Conservation (phyloP, 1,140 invertebrate species). For the Hermetia illucens region DNA sequence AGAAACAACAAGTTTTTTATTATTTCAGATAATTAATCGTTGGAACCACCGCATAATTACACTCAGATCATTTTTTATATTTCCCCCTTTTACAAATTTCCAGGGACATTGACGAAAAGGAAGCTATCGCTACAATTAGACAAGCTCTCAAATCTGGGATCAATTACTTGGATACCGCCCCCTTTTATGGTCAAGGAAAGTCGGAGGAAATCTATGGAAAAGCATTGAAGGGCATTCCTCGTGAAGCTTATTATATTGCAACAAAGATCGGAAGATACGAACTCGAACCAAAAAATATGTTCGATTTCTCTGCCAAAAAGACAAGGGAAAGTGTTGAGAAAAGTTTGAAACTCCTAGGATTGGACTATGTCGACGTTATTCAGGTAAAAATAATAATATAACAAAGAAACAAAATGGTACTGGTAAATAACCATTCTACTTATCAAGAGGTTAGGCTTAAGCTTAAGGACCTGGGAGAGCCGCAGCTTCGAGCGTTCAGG, state of each 20-base stretch:
- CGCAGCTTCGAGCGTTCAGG: no score
- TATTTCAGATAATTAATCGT: no score
- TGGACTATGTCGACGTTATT: constrained; percentile 80
- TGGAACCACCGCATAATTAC: no score
- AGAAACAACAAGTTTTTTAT: no score
- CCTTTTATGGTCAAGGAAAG: constrained; percentile 79
- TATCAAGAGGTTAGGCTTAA: no score
- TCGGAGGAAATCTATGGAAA: constrained; percentile 70
- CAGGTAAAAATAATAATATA: constrained; percentile 42
- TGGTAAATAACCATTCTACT: no score
- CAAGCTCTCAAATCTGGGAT: constrained; percentile 62
- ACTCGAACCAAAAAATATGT: constrained; percentile 55
- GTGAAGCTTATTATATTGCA: constrained; percentile 74
- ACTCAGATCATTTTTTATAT: no score
- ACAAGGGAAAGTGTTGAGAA: constrained; percentile 59
- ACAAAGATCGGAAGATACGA: constrained; percentile 87
- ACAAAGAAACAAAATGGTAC: no score
- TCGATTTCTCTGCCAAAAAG: constrained; percentile 72
- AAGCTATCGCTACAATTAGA: constrained; percentile 53
- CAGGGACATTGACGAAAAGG: constrained; percentile 31
- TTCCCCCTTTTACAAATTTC: no score
- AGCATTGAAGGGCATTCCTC: constrained; percentile 62
- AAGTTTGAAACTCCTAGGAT: constrained; percentile 55
- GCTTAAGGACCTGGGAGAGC: no score
- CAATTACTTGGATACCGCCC: constrained; percentile 85